A percentile compares a stretch with the other conserved stretches of the same genome.
These are phyloP conservation scores for Monodelphis domestica DNA, from an alignment of 2,797 vertebrate species.

Conservation along the genomic window DNA sequence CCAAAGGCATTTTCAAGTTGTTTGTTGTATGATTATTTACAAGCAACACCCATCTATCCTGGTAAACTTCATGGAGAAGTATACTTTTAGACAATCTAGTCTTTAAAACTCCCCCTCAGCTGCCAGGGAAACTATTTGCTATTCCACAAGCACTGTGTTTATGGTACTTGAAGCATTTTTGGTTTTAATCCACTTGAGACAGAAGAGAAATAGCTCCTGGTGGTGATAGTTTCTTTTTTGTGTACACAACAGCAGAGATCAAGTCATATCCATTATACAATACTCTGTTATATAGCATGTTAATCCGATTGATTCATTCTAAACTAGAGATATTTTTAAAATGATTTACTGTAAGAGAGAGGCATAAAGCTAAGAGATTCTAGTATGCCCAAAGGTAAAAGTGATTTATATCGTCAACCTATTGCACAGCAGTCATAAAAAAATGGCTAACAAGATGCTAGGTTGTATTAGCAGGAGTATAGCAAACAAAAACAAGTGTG, in stretches of 20 bases:
- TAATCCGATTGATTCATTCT: conserved; percentile 50
- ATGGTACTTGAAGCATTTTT: background rate
- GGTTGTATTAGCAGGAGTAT: background rate
- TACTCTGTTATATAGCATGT: background rate
- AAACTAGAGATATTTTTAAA: conserved; percentile 40
- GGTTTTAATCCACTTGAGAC: conserved; percentile 61
- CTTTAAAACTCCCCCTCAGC: background rate
- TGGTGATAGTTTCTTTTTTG: conserved; percentile 23
- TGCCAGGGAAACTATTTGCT: background rate
- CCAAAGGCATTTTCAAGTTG: background rate
- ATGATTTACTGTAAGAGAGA: conserved; percentile 54
- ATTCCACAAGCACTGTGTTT: background rate
- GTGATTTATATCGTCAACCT: conserved; percentile 51
- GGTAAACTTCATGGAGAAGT: background rate
- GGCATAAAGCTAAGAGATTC: conserved; percentile 47
- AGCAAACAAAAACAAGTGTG: background rate
- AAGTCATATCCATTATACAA: conserved; percentile 35
- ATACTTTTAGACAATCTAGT: conserved; percentile 10
- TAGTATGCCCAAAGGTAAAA: conserved; percentile 67
- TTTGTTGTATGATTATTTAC: background rate
- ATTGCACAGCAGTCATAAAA: background rate
- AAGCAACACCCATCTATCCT: background rate
- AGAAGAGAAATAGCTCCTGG: conserved; percentile 40
- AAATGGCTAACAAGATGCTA: background rate
- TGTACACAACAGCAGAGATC: conserved; percentile 7